Evolutionary conservation across 2,113 vertebrate species (phyloP).

Genomic region (Chaenogobius annularis): DNA sequence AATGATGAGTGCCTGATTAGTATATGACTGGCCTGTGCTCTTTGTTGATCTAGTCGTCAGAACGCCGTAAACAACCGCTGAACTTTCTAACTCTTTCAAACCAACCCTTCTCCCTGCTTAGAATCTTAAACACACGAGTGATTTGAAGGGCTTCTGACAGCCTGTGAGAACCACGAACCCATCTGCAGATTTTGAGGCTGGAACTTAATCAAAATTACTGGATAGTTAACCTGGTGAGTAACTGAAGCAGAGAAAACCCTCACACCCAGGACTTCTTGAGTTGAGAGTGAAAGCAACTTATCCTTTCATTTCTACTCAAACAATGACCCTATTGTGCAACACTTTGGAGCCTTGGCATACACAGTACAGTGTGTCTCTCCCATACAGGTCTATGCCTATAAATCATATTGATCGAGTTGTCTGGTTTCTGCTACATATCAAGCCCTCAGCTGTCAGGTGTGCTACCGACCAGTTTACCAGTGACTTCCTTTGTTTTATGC

Average conservation of each 20-base stretch:
- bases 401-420: conserved; percentile 7
- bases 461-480: neutral
- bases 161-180: neutral
- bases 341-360: neutral
- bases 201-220: neutral
- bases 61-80: too few species aligned
- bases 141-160: neutral
- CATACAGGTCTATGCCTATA: neutral
- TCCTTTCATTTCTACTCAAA: neutral
- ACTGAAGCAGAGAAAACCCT: neutral
- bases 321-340: neutral
- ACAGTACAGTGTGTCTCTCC: neutral
- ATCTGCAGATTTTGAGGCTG: neutral
- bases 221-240: too few species aligned
- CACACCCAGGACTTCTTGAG: neutral
- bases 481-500: conserved; percentile 5
- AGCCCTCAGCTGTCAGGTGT: conserved; percentile 9
- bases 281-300: neutral
- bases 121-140: too few species aligned
- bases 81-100: too few species aligned
- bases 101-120: too few species aligned
- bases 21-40: too few species aligned
- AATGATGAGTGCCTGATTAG: too few species aligned
- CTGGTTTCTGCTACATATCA: conserved; percentile 5
- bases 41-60: too few species aligned